Conservation (phyloP, 2,888 invertebrate species). For the Fragum sueziense region DNA sequence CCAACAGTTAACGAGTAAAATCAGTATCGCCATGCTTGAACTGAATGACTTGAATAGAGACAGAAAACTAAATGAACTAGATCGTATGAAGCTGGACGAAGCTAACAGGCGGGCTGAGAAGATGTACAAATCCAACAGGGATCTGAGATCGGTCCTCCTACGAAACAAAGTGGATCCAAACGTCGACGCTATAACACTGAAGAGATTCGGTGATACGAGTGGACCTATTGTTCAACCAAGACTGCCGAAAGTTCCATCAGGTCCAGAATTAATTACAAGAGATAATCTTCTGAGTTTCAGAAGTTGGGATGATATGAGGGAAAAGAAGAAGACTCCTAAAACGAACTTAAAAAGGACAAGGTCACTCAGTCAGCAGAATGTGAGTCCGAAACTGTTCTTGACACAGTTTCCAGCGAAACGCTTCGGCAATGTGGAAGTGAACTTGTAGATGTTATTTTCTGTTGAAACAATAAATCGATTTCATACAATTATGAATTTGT, state of each 20-base stretch:
- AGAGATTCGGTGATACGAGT: not conserved
- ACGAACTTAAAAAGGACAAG: constrained; percentile 7
- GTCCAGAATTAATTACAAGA: constrained; percentile 32
- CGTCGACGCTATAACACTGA: constrained; percentile 36
- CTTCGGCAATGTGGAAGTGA: constrained; percentile 5
- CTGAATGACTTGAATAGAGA: constrained; percentile 42
- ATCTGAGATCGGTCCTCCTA: constrained; percentile 38
- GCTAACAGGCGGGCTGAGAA: constrained; percentile 23
- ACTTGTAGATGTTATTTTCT: not conserved
- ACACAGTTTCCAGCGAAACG: not conserved
- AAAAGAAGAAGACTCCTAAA: not conserved
- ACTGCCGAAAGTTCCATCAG: not conserved
- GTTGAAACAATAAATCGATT: too few relatives aligned
- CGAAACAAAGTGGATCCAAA: constrained; percentile 50
- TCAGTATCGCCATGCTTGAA: constrained; percentile 40
- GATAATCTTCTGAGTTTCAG: constrained; percentile 43
- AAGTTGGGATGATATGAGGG: constrained; percentile 19
- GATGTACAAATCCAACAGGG: constrained; percentile 40
- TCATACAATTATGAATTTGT: too few relatives aligned
- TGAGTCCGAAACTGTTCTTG: not conserved
- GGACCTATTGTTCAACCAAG: not conserved
- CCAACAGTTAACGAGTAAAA: constrained; percentile 29
- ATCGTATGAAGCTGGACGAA: constrained; percentile 28
- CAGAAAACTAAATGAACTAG: constrained; percentile 24
- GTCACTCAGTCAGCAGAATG: not conserved